Base-by-base conservation (phyloP, 2,888 invertebrate species). In the Mamestra brassicae region DNA sequence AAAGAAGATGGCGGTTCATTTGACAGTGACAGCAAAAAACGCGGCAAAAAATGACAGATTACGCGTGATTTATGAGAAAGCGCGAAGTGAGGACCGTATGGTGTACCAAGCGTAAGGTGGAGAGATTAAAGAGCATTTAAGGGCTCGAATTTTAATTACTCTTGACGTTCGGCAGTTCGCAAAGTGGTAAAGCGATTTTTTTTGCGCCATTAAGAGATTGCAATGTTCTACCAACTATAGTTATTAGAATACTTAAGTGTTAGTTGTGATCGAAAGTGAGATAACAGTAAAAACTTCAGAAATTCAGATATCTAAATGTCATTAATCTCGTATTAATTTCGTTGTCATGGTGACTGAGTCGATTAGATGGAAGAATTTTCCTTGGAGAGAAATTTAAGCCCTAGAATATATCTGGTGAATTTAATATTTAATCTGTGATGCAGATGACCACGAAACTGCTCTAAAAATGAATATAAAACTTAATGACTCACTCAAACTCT, bases 11-110 rank as follows among this genome's bases (percentile, higher is more conserved):
- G 86, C 87, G 87, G 85, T 73, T 52, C 75, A 76, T 86, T 86
- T 87, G 85, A 83, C 81, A 81, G 74, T 86, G 87, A 80, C 84
- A 84, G 81, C 62, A 84, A 86, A 86, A 87, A 87, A 69, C 52
- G 82, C 69, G 81, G 80, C 70, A 85, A 87, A 82, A 85, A 85
- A 55, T 58, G 36, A 61, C 36, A 83, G 83, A 80, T 82, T 80
- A 72, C 3, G 8, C 42, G 78, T 87, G 87, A 87, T 87, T 85
- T 85, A 87, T 77, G 76, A 42, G 63, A 74, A 80, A 74, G 70
- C 76, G 76, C 72, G 36, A 72, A 69, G 45, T 65, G 62, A 42
- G 7, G 6, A 61, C 63, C 80, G 15, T 80, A 26, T 65, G 68
- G 52, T 36, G 50, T 42, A 61, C 57, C 11, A 70, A 70, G 36